phyloP scores from a whole-genome alignment of 2,113 vertebrate species.

The Tylochromis polylepis region DNA sequence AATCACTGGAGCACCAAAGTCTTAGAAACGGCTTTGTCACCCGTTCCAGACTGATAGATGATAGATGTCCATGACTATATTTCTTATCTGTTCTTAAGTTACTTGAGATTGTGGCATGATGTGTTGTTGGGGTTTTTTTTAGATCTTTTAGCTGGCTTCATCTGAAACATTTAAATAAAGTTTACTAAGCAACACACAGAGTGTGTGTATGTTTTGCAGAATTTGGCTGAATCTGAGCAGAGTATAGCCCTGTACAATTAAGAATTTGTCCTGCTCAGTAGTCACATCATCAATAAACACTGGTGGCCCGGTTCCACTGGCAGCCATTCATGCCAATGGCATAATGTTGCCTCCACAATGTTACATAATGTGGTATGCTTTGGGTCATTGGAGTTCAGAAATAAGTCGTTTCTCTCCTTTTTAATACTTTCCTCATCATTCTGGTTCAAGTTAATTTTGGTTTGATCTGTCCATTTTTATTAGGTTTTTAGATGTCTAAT shows the following conservation, averaged over 20 bases:
- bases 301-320: background rate
- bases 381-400: background rate
- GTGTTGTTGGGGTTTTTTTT: background rate
- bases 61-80: background rate
- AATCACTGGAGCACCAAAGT: background rate
- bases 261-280: fast-evolving
- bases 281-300: fast-evolving
- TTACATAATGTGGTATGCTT: background rate
- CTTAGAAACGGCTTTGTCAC: fast-evolving
- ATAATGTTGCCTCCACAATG: background rate
- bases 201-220: fast-evolving
- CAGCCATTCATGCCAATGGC: background rate
- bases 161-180: background rate
- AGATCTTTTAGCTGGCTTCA: background rate
- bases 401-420: fast-evolving
- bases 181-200: background rate
- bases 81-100: background rate
- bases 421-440: background rate
- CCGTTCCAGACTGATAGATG: background rate
- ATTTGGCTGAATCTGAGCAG: background rate
- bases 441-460: background rate
- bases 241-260: fast-evolving
- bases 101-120: background rate
- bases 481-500: background rate
- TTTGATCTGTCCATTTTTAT: background rate